Base-by-base conservation (phyloP, 2,113 vertebrate genomes). In the Sigmodon hispidus region DNA sequence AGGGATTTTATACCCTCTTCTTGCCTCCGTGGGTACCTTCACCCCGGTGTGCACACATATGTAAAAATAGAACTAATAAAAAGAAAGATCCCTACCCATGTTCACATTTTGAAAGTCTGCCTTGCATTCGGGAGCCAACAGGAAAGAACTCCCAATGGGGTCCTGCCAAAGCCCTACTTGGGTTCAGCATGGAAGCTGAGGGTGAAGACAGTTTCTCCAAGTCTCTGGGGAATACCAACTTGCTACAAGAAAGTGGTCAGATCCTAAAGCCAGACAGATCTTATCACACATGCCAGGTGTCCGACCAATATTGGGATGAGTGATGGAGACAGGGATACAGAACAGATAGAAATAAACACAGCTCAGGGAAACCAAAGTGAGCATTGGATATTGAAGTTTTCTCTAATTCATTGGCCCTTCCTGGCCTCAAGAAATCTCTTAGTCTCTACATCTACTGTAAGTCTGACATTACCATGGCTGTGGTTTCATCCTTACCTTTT, bases 401-500 rank as follows among this genome's bases (percentile, higher is more conserved):
- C 59, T 19, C 17, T 45, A 34, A 36, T 17, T 59, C 4, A 0
- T 0, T 0, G 16, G 22, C 13, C n/a, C 31, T 63, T 65, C 11
- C 36, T 59, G 43, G 0, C 50, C 48, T 65, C 40, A 72, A 45
- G 72, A 59, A 13, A 16, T 12, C 31, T 65, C 85, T 69, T 10
- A 0, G 5, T 12, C 26, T 40, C 29, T 43, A 10, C 7, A 22
- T 76, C 40, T 48, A 3, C 7, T 75, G 45, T 40, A 19, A 21
- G 21, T 61, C 45, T 12, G 36, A 43, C 50, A 8, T 43, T 12
- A 0, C 15, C 9, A 0, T 7, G 0, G 1, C 24, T 29, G 0
- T 10, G 13, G 12, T 2, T 0, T 0, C 2, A 4, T 10, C 50
- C 17, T 29, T 19, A 0, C 1, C 19, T 65, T 45, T 67, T 65